Evolutionary conservation across 2,888 invertebrate genomes (phyloP), one percentile per base, ranked within the genome.

Genomic region (Coleophora flavipennella): DNA sequence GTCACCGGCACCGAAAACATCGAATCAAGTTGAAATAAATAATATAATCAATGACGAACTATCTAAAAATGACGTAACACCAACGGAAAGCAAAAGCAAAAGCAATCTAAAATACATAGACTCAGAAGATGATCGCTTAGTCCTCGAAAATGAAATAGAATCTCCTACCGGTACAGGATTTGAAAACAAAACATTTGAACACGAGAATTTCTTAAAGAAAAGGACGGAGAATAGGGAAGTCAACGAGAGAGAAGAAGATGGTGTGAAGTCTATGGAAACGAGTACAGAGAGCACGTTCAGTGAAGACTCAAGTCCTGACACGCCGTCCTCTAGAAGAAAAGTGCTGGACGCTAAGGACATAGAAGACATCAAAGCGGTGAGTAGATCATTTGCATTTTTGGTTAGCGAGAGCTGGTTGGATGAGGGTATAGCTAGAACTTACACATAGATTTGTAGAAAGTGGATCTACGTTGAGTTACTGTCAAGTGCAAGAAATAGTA

Each of bases 101-200:
- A 60, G 61, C 8, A 69, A 51, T 39, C 50, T 80, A 1, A 78
- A 77, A 46, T 81, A 80, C 38, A 78, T 83, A 42, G 81, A 84
- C 41, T 72, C 77, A 0, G 61, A 68, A 27, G 76, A 70, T 27
- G 75, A 75, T 46, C 57, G 57, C 11, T 49, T 69, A 43, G 54
- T 77, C 36, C 60, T 83, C 32, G 77, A 80, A 39, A 71, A 79
- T 59, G 79, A 85, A 44, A 64, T 83, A 32, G 77, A 86, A 57
- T 83, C 83, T 38, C 84, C 84, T 0, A 76, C 77, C 34, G 77
- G 78, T 42, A 78, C 86, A 40, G 85, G 84, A 13, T 85, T 83
- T 51, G 80, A 86, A 43, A 79, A 84, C 37, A 79, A 81, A 49
- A 80, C 84, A 0, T 76, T 85, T 50, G 80, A 85, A 52, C 80